A percentile compares a stretch with the other conserved stretches of the same genome.
Evolutionary conservation across 2,113 vertebrate species (phyloP).

Genomic region (Nestor notabilis): DNA sequence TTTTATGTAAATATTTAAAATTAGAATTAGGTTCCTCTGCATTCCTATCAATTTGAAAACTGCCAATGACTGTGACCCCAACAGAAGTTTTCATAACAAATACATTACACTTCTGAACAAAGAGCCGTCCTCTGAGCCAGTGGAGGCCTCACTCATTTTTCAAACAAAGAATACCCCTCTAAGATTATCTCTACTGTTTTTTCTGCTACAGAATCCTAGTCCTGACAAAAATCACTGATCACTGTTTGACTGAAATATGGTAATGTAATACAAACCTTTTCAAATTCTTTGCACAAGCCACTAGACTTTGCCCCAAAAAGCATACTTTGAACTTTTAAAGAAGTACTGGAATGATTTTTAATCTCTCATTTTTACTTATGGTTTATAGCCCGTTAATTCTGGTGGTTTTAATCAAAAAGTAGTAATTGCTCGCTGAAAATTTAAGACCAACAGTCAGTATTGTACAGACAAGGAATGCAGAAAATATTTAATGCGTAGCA

Average conservation of each 20-base stretch:
- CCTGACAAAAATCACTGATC: not conserved
- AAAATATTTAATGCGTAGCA: not conserved
- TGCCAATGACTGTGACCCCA: not conserved
- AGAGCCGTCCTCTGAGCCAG: not conserved
- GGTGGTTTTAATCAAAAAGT: not conserved
- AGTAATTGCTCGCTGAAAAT: not conserved
- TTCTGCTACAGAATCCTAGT: not conserved
- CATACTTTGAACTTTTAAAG: not conserved
- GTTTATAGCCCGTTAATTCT: not conserved
- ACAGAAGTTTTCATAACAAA: not conserved
- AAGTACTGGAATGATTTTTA: not conserved
- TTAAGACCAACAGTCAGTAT: not conserved
- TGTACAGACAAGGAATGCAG: not conserved
- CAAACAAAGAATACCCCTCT: not conserved
- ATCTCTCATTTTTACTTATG: not conserved
- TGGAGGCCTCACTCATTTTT: fast-evolving
- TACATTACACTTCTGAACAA: not conserved
- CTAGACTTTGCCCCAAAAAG: not conserved
- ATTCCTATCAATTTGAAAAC: not conserved
- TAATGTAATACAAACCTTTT: not conserved
- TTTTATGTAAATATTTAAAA: not conserved
- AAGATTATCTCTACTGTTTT: not conserved
- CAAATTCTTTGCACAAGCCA: not conserved
- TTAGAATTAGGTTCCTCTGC: not conserved
- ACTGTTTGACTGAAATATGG: not conserved